phyloP scores from a whole-genome alignment of 2,113 vertebrate genomes.

The Rhegmatorhina hoffmannsi region DNA sequence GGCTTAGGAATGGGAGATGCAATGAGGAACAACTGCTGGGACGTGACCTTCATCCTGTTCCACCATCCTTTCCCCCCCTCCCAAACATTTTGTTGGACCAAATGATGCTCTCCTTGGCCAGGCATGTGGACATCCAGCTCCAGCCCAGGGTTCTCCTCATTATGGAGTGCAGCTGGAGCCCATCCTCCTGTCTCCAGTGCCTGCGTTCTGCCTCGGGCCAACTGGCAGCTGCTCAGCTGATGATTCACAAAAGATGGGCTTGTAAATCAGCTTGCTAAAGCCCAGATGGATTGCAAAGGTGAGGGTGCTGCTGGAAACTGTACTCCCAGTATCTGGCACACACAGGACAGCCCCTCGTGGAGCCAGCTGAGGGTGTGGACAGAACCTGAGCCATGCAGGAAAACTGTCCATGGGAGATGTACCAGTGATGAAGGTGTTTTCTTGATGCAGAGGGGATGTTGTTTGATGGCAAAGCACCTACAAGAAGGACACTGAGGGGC shows the following conservation, averaged over 20 bases:
- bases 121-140: slow-evolving; percentile 49
- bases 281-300: slow-evolving; percentile 17
- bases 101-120: background rate
- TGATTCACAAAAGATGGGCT: slow-evolving; percentile 50
- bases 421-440: background rate
- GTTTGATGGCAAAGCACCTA: background rate
- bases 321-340: background rate
- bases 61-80: background rate
- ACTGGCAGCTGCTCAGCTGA: slow-evolving; percentile 33
- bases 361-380: background rate
- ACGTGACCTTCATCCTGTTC: background rate
- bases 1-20: background rate
- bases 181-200: slow-evolving; percentile 35
- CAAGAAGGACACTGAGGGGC: background rate
- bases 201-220: slow-evolving; percentile 45
- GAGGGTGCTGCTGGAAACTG: background rate
- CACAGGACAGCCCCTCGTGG: background rate
- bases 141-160: slow-evolving; percentile 52
- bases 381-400: fast-evolving
- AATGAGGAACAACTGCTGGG: background rate
- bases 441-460: too few species aligned
- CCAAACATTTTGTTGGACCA: background rate
- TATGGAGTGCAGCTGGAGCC: slow-evolving; percentile 46
- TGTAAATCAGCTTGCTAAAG: slow-evolving; percentile 42
- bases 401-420: background rate